Percentiles rank a stretch among this genome's conserved stretches.
Evolutionary conservation across 2,888 invertebrate species (phyloP).

Genomic region (Theodoxus fluviatilis): DNA sequence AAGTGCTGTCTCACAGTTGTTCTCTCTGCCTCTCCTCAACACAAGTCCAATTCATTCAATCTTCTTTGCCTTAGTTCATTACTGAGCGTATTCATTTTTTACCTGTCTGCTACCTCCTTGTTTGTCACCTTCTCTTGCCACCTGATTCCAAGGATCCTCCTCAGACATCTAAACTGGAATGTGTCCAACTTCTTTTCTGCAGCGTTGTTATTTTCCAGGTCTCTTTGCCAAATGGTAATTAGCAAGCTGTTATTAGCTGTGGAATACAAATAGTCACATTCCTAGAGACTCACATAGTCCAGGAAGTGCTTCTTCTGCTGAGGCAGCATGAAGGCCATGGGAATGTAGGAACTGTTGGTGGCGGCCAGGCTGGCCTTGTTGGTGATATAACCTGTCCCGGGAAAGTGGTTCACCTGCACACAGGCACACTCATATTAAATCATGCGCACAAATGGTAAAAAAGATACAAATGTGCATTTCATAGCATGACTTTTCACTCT

Average conservation of each 20-base stretch:
- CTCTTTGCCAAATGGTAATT: background rate
- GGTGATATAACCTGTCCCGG: conserved; percentile 90
- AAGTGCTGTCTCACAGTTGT: too few relatives aligned
- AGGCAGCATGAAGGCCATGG: conserved; percentile 87
- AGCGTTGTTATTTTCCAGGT: background rate
- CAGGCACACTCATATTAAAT: background rate
- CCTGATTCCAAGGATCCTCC: background rate
- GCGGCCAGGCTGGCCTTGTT: conserved; percentile 90
- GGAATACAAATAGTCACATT: background rate
- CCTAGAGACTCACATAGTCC: conserved; percentile 72
- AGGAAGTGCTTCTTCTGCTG: conserved; percentile 76
- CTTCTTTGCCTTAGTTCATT: too few relatives aligned
- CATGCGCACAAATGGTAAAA: background rate
- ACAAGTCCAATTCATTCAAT: too few relatives aligned
- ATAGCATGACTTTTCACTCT: background rate
- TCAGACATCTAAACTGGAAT: background rate
- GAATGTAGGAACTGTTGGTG: conserved; percentile 78
- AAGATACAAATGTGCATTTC: too few relatives aligned
- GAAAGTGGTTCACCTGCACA: conserved; percentile 84
- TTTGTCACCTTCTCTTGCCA: too few relatives aligned
- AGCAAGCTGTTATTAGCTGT: background rate
- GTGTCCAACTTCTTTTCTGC: too few relatives aligned
- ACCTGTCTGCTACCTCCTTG: too few relatives aligned
- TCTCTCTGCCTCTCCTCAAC: too few relatives aligned
- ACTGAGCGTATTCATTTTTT: too few relatives aligned